These are phyloP conservation scores for Cairina moschata DNA, from an alignment of 2,113 vertebrate species.

Conservation along the genomic window DNA sequence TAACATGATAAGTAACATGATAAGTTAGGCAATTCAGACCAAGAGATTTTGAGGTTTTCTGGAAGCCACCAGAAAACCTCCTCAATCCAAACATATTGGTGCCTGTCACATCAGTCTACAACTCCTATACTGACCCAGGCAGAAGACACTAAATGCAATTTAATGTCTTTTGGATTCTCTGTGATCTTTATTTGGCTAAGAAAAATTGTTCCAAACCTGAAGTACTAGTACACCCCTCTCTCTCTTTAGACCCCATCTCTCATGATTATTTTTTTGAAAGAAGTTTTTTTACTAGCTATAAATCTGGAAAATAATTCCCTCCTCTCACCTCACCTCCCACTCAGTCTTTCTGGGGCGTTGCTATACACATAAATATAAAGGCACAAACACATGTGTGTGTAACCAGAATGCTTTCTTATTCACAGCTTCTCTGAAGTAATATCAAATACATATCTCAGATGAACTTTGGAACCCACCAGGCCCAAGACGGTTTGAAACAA, in stretches of 20 bases:
- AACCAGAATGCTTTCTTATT: not conserved
- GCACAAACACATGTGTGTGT: not conserved
- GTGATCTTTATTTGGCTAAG: not conserved
- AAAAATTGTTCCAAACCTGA: not conserved
- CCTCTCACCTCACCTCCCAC: not conserved
- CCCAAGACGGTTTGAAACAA: not conserved
- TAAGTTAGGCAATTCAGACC: not conserved
- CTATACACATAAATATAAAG: not conserved
- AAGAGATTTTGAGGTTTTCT: no score
- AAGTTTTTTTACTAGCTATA: not conserved
- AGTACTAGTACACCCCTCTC: not conserved
- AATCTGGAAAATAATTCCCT: not conserved
- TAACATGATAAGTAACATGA: not conserved
- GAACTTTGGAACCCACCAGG: conserved; percentile 40
- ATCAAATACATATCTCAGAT: conserved; percentile 11
- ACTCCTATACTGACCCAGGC: not conserved
- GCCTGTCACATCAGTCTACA: not conserved
- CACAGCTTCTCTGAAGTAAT: not conserved
- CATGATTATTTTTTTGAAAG: not conserved
- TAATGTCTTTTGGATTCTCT: not conserved
- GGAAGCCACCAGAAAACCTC: not conserved
- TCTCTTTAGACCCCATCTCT: not conserved
- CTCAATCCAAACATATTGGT: not conserved
- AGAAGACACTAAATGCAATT: not conserved
- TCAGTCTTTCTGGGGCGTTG: not conserved